Evolutionary conservation across 2,113 vertebrate species (phyloP).

Genomic region (Oophaga pumilio): DNA sequence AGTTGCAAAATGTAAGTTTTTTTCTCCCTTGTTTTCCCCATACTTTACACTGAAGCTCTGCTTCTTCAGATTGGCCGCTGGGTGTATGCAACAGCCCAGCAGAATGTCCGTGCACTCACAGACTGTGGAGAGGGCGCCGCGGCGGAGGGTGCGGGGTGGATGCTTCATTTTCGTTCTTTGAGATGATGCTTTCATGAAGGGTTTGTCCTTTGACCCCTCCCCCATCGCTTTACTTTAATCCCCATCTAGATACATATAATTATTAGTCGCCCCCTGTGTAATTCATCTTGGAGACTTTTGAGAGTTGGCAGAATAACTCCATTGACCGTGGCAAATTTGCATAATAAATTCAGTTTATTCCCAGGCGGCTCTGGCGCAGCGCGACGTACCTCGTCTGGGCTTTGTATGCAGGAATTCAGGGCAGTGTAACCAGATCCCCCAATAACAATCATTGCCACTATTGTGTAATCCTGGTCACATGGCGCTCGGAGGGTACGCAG

Average conservation of each 20-base stretch:
- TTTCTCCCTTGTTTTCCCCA: not conserved
- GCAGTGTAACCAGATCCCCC: conserved; percentile 24
- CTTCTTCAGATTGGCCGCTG: not conserved
- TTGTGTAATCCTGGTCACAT: not conserved
- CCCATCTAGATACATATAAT: not conserved
- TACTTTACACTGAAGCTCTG: not conserved
- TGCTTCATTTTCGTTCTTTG: too few relatives aligned
- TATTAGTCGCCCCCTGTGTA: not conserved
- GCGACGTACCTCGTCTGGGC: not conserved
- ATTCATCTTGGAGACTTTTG: not conserved
- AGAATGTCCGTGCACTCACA: not conserved
- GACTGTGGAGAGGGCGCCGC: not conserved
- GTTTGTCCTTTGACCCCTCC: not conserved
- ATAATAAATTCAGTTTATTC: conserved; percentile 45
- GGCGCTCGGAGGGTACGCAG: not conserved
- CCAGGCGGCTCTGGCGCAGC: not conserved
- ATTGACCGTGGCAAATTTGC: conserved; percentile 26
- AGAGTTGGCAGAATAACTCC: not conserved
- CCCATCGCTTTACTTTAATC: not conserved
- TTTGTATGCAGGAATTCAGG: conserved; percentile 51
- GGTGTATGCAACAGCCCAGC: not conserved
- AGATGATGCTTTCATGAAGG: not conserved
- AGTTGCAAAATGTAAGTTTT: too few relatives aligned
- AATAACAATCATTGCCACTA: conserved; percentile 6
- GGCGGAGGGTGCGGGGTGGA: not conserved